These are phyloP conservation scores for Camponotus floridanus DNA, from an alignment of 1,140 invertebrate species.

Conservation along the genomic window DNA sequence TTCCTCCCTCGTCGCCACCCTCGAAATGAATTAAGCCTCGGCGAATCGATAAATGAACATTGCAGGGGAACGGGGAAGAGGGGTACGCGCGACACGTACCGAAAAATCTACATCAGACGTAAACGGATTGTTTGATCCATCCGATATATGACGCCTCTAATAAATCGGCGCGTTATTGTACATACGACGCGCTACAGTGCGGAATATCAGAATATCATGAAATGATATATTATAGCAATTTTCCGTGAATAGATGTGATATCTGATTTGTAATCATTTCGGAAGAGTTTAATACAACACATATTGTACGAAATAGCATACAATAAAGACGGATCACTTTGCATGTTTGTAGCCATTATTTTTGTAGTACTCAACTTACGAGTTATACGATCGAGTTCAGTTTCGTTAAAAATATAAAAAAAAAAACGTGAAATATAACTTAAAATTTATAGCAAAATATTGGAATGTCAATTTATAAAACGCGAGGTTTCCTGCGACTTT, in stretches of 20 bases:
- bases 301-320: not conserved
- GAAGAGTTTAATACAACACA: slow-evolving; percentile 15
- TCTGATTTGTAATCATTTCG: not conserved
- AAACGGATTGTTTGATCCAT: slow-evolving; percentile 64
- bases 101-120: slow-evolving; percentile 62
- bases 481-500: slow-evolving; percentile 43
- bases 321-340: not conserved
- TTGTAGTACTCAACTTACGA: not conserved
- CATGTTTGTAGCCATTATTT: not conserved
- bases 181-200: not conserved
- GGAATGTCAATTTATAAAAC: slow-evolving; percentile 36
- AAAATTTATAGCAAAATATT: not conserved
- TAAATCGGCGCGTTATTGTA: slow-evolving; percentile 52
- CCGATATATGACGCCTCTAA: slow-evolving; percentile 52
- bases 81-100: slow-evolving; percentile 40
- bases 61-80: not conserved
- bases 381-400: too few species aligned
- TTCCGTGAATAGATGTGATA: slow-evolving; percentile 5
- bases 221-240: slow-evolving; percentile 45
- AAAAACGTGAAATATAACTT: not conserved
- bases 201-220: slow-evolving; percentile 37
- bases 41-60: slow-evolving; percentile 74
- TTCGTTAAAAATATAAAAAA: not conserved
- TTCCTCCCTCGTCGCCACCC: slow-evolving; percentile 55
- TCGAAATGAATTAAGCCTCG: slow-evolving; percentile 73